Conservation (phyloP, 1,140 invertebrate species). For the Nautilus pompilius region DNA sequence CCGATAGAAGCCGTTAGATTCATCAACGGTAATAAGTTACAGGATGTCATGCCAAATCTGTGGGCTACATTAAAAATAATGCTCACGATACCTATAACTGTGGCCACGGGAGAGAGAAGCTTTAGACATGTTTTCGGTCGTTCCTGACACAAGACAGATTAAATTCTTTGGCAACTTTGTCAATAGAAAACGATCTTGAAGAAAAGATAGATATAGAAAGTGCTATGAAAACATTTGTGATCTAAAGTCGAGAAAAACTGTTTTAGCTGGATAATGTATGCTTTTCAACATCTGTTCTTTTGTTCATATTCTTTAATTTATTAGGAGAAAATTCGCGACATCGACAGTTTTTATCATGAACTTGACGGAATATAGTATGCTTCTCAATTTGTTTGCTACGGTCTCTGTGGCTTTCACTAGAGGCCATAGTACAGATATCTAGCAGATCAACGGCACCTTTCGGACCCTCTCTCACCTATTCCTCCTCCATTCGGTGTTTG, state of each 20-base stretch:
- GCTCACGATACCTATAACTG: not conserved
- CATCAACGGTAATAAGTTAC: not conserved
- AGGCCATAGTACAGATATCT: no score
- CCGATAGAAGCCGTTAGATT: not conserved
- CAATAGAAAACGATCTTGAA: not conserved
- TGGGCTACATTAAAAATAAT: not conserved
- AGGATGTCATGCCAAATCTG: not conserved
- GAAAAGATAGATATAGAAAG: not conserved
- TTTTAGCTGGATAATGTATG: not conserved
- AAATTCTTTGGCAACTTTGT: not conserved
- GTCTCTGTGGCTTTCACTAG: no score
- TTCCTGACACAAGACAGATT: not conserved
- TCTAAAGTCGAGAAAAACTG: not conserved
- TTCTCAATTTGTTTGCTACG: no score
- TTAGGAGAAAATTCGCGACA: not conserved
- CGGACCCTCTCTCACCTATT: not conserved
- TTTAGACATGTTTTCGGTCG: not conserved
- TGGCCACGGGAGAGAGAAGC: not conserved
- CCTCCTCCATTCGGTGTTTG: not conserved
- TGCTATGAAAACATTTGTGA: not conserved
- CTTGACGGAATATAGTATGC: no score
- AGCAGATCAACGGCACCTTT: not conserved
- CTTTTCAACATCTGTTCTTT: not conserved
- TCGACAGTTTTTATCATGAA: no score
- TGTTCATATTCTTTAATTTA: not conserved